A percentile compares a stretch with the other conserved stretches of the same genome.
phyloP scores from a whole-genome alignment of 2,113 vertebrate species.

The Passer domesticus region DNA sequence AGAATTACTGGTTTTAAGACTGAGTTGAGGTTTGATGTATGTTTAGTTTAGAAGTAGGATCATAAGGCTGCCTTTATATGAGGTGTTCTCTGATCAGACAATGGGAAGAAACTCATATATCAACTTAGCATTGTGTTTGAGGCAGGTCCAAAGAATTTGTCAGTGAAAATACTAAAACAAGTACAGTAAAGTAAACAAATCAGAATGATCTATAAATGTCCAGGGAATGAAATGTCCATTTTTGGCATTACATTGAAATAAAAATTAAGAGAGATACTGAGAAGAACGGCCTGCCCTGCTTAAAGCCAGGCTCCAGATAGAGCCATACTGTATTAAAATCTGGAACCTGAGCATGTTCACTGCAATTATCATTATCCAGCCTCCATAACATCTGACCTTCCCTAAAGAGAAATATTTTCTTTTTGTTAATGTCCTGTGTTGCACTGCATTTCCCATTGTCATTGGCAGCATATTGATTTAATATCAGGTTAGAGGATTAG shows the following conservation, averaged over 20 bases:
- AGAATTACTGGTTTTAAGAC: neutral
- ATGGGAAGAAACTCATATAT: neutral
- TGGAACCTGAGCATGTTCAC: slow-evolving; percentile 14
- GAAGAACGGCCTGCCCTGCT: neutral
- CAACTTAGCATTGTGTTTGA: neutral
- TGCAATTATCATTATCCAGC: slow-evolving; percentile 23
- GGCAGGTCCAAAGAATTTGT: neutral
- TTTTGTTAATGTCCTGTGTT: slow-evolving; percentile 16
- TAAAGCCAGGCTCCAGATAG: neutral
- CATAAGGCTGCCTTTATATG: neutral
- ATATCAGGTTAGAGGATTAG: slow-evolving; percentile 57
- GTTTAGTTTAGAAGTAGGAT: neutral
- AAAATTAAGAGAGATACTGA: neutral
- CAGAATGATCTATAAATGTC: neutral
- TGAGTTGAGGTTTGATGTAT: neutral
- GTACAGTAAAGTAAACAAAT: neutral
- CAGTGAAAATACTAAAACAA: neutral
- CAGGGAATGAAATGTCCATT: neutral
- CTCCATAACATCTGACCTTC: slow-evolving; percentile 17
- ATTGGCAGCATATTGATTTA: slow-evolving; percentile 58
- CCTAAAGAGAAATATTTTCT: slow-evolving; percentile 35
- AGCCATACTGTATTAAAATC: neutral
- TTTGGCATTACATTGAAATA: neutral
- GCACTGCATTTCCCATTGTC: slow-evolving; percentile 32
- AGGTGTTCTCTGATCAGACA: neutral